These are phyloP conservation scores for Canis aureus DNA, from an alignment of 2,113 vertebrate genomes.

Conservation along the genomic window DNA sequence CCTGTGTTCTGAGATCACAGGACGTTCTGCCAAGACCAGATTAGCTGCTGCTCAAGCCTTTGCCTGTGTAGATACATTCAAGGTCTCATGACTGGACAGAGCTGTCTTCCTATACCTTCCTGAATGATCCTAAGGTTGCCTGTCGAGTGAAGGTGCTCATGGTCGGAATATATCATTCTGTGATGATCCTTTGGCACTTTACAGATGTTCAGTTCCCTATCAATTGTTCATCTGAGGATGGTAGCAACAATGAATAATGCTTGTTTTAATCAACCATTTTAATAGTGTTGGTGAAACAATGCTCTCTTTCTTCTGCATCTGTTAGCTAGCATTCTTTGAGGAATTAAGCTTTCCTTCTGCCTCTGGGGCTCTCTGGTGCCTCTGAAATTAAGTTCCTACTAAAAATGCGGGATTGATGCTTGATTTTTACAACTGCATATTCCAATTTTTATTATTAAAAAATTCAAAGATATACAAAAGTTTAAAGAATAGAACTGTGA, in stretches of 20 bases:
- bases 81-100: rapidly evolving
- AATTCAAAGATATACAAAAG: background rate
- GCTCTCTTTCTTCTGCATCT: background rate
- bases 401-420: background rate
- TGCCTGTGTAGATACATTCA: background rate
- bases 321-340: background rate
- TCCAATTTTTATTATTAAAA: background rate
- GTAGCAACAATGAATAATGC: too few species aligned
- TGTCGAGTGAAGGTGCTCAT: too few species aligned
- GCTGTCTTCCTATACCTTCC: background rate
- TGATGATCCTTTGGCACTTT: background rate
- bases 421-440: background rate
- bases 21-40: background rate
- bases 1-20: background rate
- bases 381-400: background rate
- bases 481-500: background rate
- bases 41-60: background rate
- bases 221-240: background rate
- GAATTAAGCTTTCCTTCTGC: background rate
- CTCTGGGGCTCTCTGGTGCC: background rate
- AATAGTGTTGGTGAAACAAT: background rate
- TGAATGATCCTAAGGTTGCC: background rate
- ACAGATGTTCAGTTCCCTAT: background rate
- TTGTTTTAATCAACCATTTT: background rate
- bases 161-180: background rate